Evolutionary conservation across 2,113 vertebrate species (phyloP).

Genomic region (Capreolus pygargus): DNA sequence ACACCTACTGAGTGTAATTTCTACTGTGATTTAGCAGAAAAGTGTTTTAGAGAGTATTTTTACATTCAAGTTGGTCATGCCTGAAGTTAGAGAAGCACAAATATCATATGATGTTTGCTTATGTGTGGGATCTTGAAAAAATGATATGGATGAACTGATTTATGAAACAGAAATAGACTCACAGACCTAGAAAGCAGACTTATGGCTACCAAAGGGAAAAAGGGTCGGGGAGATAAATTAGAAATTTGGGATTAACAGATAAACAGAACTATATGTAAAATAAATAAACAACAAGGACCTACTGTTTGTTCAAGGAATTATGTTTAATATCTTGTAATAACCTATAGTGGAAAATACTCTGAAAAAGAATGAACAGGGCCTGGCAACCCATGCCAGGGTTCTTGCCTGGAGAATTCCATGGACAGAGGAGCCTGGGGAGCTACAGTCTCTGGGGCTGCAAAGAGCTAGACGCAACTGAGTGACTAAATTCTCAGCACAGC

Average conservation of each 20-base stretch:
- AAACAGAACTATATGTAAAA: not conserved
- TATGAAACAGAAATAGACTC: not conserved
- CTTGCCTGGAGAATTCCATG: not conserved
- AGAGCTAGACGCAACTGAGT: not conserved
- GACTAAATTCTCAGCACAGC: not conserved
- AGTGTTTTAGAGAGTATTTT: not conserved
- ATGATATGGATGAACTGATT: not conserved
- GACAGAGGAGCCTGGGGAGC: not conserved
- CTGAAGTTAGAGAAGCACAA: not conserved
- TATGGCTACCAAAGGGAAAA: not conserved
- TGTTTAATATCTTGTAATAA: not conserved
- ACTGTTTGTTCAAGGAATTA: not conserved
- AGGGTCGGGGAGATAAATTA: not conserved
- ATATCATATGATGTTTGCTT: not conserved
- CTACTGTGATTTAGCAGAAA: not conserved
- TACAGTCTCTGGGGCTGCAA: not conserved
- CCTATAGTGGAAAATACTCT: not conserved
- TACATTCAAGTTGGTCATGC: not conserved
- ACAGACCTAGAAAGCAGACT: not conserved
- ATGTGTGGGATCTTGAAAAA: not conserved
- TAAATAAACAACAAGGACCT: not conserved
- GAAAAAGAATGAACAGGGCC: not conserved
- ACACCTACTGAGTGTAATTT: not conserved
- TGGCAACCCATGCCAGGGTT: not conserved
- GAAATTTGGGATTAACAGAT: not conserved